Evolutionary conservation across 2,113 vertebrate species (phyloP), one percentile per base, ranked within the genome.

Genomic region (Esox niger): DNA sequence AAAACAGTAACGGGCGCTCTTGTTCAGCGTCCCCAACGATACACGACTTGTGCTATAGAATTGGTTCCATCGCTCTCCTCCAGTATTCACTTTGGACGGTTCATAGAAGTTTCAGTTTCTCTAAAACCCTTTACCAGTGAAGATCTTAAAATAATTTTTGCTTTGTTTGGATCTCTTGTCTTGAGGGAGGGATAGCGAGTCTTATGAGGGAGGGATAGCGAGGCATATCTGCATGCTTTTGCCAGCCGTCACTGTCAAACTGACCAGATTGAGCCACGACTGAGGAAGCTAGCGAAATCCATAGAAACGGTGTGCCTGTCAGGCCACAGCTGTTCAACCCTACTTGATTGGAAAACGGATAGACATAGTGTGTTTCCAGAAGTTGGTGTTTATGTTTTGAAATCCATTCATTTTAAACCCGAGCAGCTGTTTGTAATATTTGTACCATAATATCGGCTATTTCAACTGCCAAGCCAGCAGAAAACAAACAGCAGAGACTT

Each of bases 301-400:
- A 60, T 67, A 33, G 71, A 15, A 31, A 64, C 27, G 11, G 38
- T 15, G 11, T 43, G 31, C 35, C 60, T 46, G 27, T 38, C 65
- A 72, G 64, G 20, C 54, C 71, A 68, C 76, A 81, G 74, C 74
- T n/a, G n/a, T n/a, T n/a, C n/a, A n/a, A n/a, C n/a, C n/a, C n/a
- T n/a, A n/a, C n/a, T n/a, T n/a, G n/a, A n/a, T n/a, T n/a, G n/a
- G n/a, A n/a, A n/a, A n/a, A n/a, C n/a, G n/a, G n/a, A n/a, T n/a
- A n/a, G n/a, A n/a, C n/a, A n/a, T n/a, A n/a, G n/a, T n/a, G n/a
- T n/a, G n/a, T n/a, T n/a, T n/a, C n/a, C n/a, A n/a, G n/a, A n/a
- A n/a, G n/a, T n/a, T n/a, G n/a, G n/a, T n/a, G 33, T 43, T 43
- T 17, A 15, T 4, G 13, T 17, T 43, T 43, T 43, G 3, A 43